Conservation (phyloP, 2,888 invertebrate genomes). For the Didymodactylos carnosus region DNA sequence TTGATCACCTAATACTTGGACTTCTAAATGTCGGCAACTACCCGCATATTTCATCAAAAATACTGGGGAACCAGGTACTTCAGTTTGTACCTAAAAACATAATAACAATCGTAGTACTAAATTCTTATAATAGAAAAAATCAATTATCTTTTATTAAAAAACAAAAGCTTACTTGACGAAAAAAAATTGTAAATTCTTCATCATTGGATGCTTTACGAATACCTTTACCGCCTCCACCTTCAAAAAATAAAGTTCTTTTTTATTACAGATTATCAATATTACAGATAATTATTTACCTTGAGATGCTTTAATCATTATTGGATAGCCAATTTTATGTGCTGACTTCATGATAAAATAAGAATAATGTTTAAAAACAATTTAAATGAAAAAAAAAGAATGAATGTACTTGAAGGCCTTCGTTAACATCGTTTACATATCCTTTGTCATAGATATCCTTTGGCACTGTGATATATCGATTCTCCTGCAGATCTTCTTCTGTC, state of each 20-base stretch:
- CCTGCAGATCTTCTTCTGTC: slow-evolving; percentile 41
- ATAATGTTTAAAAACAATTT: not conserved
- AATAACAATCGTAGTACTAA: too few species aligned
- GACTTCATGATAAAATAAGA: too few species aligned
- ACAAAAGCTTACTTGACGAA: slow-evolving; percentile 46
- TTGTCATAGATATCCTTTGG: slow-evolving; percentile 71
- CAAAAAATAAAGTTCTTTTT: too few species aligned
- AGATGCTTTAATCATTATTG: slow-evolving; percentile 96
- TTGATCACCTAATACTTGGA: slow-evolving; percentile 83
- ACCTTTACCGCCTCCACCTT: slow-evolving; percentile 97
- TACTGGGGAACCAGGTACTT: slow-evolving; percentile 93
- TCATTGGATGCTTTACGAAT: slow-evolving; percentile 76
- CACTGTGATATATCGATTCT: slow-evolving; percentile 57
- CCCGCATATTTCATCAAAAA: slow-evolving; percentile 94
- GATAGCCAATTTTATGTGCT: slow-evolving; percentile 73
- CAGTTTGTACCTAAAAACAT: slow-evolving; percentile 65
- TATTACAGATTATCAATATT: too few species aligned
- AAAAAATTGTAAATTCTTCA: slow-evolving; percentile 72
- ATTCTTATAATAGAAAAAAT: too few species aligned
- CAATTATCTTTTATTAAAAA: too few species aligned
- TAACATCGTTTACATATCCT: slow-evolving; percentile 65
- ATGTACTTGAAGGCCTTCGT: slow-evolving; percentile 51
- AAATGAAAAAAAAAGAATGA: not conserved
- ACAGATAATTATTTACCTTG: too few species aligned
- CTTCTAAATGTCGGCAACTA: slow-evolving; percentile 87